Base-by-base conservation (phyloP, 2,888 invertebrate species). In the Harmothoe impar region DNA sequence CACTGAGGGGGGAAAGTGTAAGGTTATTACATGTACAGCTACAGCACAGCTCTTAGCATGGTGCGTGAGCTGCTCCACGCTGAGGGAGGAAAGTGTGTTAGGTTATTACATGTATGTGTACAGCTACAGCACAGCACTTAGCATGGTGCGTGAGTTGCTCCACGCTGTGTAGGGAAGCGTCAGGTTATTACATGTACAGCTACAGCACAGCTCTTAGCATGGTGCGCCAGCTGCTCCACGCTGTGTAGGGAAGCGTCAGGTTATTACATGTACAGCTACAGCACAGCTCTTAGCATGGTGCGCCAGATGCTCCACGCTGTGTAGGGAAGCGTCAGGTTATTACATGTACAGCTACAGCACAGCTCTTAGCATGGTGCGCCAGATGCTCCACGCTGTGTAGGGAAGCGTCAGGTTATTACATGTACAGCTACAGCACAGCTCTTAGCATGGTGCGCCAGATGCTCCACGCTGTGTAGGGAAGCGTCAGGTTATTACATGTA, bases 71-170 rank as follows among this genome's bases (percentile, higher is more conserved):
- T 51, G 54, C 54, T 86, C 86, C 54, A 86, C 86, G 23, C 86
- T 86, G 33, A 86, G 52, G 43, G 43, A 10, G 43, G 10, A 43
- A 43, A 62, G 10, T 10, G 10, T 43, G 5, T 7, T n/a, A n/a
- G n/a, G n/a, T n/a, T n/a, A n/a, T n/a, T n/a, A n/a, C n/a, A n/a
- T n/a, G n/a, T n/a, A n/a, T n/a, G n/a, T n/a, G n/a, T n/a, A n/a
- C n/a, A n/a, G n/a, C n/a, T n/a, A n/a, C n/a, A n/a, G n/a, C 85
- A n/a, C 85, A 85, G 29, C 85, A 51, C 85, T 85, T 85, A 10
- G 85, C 7, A 29, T 25, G 51, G 29, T 85, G 85, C 7, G 81
- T 20, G 51, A 85, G 85, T 20, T 43, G 51, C 51, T 85, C 85
- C 51, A 85, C 85, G 29, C 85, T 85, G 29, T 51, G 51, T n/a